Conservation (phyloP, 1,140 invertebrate species). For the Achroia grisella region DNA sequence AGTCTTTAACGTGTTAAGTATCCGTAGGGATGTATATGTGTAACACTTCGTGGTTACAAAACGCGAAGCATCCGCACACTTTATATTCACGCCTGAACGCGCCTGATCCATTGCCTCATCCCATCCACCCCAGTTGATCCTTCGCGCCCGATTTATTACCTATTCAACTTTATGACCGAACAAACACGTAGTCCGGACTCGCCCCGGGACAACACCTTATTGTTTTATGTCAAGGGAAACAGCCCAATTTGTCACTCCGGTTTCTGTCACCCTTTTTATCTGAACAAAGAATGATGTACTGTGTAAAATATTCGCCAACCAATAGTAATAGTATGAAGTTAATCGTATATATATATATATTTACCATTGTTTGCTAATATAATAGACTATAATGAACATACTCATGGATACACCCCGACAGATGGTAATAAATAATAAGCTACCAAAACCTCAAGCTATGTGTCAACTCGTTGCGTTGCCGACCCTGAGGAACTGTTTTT, state of each 20-base stretch:
- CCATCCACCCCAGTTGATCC: constrained; percentile 1
- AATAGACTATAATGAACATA: too few species aligned
- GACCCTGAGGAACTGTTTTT: too few species aligned
- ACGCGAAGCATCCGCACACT: too few species aligned
- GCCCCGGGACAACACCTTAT: constrained; percentile 9
- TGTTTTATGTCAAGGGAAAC: constrained; percentile 15
- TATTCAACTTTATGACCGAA: constrained; percentile 8
- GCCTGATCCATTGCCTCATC: too few species aligned
- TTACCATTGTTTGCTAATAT: too few species aligned
- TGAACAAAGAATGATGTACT: constrained; percentile 9
- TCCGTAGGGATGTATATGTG: background rate
- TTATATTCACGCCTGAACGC: too few species aligned
- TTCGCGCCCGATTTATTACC: constrained; percentile 7
- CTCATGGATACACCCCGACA: background rate
- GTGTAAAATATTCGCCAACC: background rate
- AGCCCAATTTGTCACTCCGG: constrained; percentile 14
- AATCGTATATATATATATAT: background rate
- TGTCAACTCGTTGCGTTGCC: background rate
- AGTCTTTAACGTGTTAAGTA: too few species aligned
- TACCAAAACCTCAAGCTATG: background rate
- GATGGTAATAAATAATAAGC: background rate
- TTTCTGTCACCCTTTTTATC: constrained; percentile 20
- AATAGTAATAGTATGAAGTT: background rate
- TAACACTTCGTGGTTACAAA: background rate
- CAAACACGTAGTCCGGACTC: constrained; percentile 2